Evolutionary conservation across 2,113 vertebrate species (phyloP).

Genomic region (Pagrus major): DNA sequence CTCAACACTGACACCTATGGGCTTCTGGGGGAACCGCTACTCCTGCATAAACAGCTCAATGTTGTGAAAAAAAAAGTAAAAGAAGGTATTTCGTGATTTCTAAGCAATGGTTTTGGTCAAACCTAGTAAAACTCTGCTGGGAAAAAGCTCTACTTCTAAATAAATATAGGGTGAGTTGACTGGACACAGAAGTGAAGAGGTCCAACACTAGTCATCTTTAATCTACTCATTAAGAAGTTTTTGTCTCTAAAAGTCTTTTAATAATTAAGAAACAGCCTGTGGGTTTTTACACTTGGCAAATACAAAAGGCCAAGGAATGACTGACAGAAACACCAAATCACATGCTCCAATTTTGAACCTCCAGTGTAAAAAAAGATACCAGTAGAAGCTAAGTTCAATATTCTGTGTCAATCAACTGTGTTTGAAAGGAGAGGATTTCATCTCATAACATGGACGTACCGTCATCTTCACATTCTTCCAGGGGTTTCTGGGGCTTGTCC

Average conservation of each 20-base stretch:
- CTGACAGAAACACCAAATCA: too few relatives aligned
- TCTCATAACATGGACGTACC: slow-evolving; percentile 83
- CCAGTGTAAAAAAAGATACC: not conserved
- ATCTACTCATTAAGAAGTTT: not conserved
- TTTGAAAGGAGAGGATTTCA: not conserved
- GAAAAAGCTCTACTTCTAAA: too few relatives aligned
- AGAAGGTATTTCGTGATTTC: not conserved
- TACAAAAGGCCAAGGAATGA: not conserved
- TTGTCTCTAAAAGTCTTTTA: not conserved
- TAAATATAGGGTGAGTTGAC: not conserved
- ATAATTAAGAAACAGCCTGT: not conserved
- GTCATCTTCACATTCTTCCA: slow-evolving; percentile 99
- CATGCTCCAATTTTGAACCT: not conserved
- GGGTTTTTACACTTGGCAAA: not conserved
- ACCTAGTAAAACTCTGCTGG: not conserved
- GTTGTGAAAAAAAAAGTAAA: not conserved
- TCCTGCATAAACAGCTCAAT: too few relatives aligned
- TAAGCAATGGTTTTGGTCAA: not conserved
- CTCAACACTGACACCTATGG: slow-evolving; percentile 80
- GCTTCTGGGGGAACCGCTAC: slow-evolving; percentile 33
- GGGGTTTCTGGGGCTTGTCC: slow-evolving; percentile 98
- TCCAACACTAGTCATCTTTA: not conserved
- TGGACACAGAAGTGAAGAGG: not conserved
- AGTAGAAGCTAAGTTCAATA: not conserved
- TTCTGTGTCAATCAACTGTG: not conserved